Evolutionary conservation across 2,888 invertebrate species (phyloP), one percentile per base, ranked within the genome.

Genomic region (Machimus rusticus): DNA sequence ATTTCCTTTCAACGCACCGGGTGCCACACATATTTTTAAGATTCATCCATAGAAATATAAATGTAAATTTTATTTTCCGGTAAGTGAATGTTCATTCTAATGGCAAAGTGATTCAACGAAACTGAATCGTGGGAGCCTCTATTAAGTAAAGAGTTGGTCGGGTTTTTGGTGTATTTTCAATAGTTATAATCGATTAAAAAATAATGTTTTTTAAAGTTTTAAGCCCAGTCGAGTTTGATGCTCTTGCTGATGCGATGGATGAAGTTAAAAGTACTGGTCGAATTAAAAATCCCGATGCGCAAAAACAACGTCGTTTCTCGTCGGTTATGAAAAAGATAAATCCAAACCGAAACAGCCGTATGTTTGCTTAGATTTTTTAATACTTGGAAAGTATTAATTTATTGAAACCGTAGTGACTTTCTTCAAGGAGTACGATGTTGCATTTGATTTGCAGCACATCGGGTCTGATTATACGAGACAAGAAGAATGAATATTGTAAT

Each of bases 381-480:
- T 74, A 23, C 14, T 5, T 51, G 14, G n/a, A n/a, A n/a, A n/a
- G 16, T 51, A 51, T 51, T 51, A 51, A 51, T 74, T 31, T 39
- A 39, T 74, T 31, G 12, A 12, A 74, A 19, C 43, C 74, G 8
- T 19, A 86, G 86, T 79, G 8, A 43, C 34, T 23, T 79, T 78
- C 66, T 77, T 77, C 14, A 85, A 77, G 39, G 78, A 87, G 5
- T 85, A 66, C 28, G 78, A 85, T 85, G 66, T 43, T 23, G 79
- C 66, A 5, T 85, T 84, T 78, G 84, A 84, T 66, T 66, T 87
- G 19, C 77, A 87, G n/a, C 78, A 66, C 8, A 84, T 87, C 43
- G 23, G 78, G 66, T 85, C 87, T 2, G 81, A 81, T 3, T 78
- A 76, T 43, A 37, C 19, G 14, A 66, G 16, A n/a, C n/a, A 74